phyloP scores from a whole-genome alignment of 2,888 invertebrate genomes.

The Linyphia triangularis region DNA sequence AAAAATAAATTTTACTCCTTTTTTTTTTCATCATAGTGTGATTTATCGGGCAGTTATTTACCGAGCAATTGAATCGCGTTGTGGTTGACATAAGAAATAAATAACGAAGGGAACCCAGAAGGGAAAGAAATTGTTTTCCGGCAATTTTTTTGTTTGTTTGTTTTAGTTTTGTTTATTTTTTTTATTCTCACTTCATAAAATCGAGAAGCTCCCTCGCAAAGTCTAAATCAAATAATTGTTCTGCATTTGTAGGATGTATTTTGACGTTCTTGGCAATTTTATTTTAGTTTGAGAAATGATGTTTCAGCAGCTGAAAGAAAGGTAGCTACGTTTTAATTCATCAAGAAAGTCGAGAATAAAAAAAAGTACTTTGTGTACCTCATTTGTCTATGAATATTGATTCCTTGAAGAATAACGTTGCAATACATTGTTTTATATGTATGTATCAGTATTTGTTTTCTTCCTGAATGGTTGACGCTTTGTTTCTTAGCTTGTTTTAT shows the following conservation, averaged over 20 bases:
- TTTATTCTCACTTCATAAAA: slow-evolving; percentile 37
- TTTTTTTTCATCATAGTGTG: slow-evolving; percentile 38
- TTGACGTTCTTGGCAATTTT: slow-evolving; percentile 6
- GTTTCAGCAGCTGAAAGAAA: background rate
- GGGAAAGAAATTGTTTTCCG: slow-evolving; percentile 29
- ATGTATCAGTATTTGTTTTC: no score
- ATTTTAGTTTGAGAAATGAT: background rate
- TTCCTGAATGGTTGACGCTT: no score
- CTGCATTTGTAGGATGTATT: slow-evolving; percentile 19
- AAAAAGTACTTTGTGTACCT: no score
- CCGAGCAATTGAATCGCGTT: slow-evolving; percentile 59
- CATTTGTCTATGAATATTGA: no score
- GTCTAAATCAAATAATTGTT: slow-evolving; percentile 49
- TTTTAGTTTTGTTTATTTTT: background rate
- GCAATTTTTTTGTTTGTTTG: no score
- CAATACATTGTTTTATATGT: no score
- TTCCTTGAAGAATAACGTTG: no score
- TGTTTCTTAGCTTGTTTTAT: no score
- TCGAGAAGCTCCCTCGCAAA: background rate
- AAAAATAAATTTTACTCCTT: slow-evolving; percentile 47
- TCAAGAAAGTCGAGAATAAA: no score
- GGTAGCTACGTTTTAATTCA: background rate
- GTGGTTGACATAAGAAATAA: slow-evolving; percentile 61
- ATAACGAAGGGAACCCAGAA: slow-evolving; percentile 21
- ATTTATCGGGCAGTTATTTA: slow-evolving; percentile 61